Evolutionary conservation across 2,797 vertebrate genomes (phyloP), one percentile per base, ranked within the genome.

Genomic region (Pseudomugil gertrudae): DNA sequence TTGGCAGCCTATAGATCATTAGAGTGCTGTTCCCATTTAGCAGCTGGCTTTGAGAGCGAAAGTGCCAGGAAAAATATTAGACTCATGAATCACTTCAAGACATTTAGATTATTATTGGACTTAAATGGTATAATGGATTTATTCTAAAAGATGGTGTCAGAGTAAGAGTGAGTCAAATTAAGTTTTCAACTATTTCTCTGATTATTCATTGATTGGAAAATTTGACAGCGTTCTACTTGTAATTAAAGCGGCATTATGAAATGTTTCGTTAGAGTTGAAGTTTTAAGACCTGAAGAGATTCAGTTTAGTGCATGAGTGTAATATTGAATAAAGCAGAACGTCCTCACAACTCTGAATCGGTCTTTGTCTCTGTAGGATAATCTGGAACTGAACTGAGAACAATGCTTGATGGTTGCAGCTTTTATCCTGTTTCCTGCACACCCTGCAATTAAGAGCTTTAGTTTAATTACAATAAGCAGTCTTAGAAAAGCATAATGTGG

Each of bases 321-420:
- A 26, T 27, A 27, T 5, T n/a, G 17, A n/a, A 32, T 3, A 53
- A 53, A 19, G 8, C 7, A 9, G 15, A 30, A 19, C 7, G 8
- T 30, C 15, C 9, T 19, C 26, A 30, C 21, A 21, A 10, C 48
- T 26, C 5, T 15, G 48, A 51, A 51, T 51, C 32, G 15, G 14
- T 27, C 10, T 51, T 24, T 50, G 38, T 26, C 24, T 5, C 4
- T 14, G 11, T 15, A 17, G 5, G 17, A 32, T 13, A 19, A 13
- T n/a, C 52, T 54, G 52, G 29, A 54, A 32, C 30, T 19, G 45
- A 48, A 48, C 9, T 48, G 45, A 48, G 45, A 48, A 48, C 10
- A 23, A 48, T 23, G 21, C 19, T 11, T 47, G n/a, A 21, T 40
- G 5, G 19, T n/a, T 43, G 19, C 40, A 43, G 19, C 19, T 43